A percentile compares a stretch with the other conserved stretches of the same genome.
Evolutionary conservation across 2,797 vertebrate species (phyloP).

Genomic region (Lithobates sylvaticus): DNA sequence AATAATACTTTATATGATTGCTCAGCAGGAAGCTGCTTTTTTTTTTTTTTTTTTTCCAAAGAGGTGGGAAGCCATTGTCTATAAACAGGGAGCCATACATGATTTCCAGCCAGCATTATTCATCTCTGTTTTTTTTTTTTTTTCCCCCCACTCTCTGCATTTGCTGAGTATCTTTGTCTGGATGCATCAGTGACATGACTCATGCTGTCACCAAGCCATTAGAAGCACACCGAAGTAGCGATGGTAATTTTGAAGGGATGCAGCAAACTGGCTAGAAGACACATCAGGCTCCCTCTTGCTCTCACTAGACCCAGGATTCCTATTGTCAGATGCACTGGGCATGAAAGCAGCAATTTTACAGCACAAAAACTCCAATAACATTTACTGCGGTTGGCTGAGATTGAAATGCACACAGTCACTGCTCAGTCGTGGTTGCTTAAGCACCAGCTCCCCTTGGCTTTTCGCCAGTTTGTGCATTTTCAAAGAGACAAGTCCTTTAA

Average conservation of each 20-base stretch:
- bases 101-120: slow-evolving; percentile 54
- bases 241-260: slow-evolving; percentile 69
- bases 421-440: slow-evolving; percentile 81
- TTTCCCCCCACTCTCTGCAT: slow-evolving; percentile 31
- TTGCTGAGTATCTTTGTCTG: slow-evolving; percentile 64
- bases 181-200: slow-evolving; percentile 65
- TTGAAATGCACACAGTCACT: slow-evolving; percentile 76
- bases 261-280: slow-evolving; percentile 73
- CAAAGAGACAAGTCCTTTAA: slow-evolving; percentile 78
- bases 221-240: slow-evolving; percentile 65
- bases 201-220: slow-evolving; percentile 72
- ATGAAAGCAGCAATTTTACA: slow-evolving; percentile 90
- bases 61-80: slow-evolving; percentile 19
- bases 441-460: slow-evolving; percentile 80
- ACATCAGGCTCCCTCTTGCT: slow-evolving; percentile 67
- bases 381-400: slow-evolving; percentile 79
- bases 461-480: slow-evolving; percentile 77
- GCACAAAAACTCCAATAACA: slow-evolving; percentile 85
- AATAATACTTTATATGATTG: slow-evolving; percentile 45
- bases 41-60: slow-evolving; percentile 7
- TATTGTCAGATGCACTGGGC: slow-evolving; percentile 84
- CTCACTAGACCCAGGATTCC: slow-evolving; percentile 75
- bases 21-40: slow-evolving; percentile 40
- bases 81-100: slow-evolving; percentile 19
- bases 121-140: slow-evolving; percentile 41